Conservation (phyloP, 92 coral and sea anemone species). For the Micromussa lordhowensis region DNA sequence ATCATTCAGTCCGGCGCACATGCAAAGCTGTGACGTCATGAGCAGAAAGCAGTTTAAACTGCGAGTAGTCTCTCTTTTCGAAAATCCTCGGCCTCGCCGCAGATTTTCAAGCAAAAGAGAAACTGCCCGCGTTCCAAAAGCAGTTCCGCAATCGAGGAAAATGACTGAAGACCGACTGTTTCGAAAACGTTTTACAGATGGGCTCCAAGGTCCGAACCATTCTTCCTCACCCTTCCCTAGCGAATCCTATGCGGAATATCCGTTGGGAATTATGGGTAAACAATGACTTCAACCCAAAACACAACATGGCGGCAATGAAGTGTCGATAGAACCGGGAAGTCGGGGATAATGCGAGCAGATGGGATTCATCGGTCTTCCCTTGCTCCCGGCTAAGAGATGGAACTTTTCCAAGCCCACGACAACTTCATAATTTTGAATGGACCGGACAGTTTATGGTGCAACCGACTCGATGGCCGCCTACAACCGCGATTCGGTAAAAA, state of each 20-base stretch:
- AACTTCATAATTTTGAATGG: slow-evolving; percentile 90
- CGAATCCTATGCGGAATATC: not conserved
- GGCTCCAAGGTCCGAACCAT: too few species aligned
- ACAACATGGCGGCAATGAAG: slow-evolving; percentile 40
- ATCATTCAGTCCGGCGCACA: too few species aligned
- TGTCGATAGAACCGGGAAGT: slow-evolving; percentile 13
- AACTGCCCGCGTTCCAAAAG: too few species aligned
- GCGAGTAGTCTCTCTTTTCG: too few species aligned
- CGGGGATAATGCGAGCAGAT: slow-evolving; percentile 12
- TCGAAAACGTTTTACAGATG: too few species aligned
- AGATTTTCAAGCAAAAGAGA: too few species aligned
- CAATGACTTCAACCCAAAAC: slow-evolving; percentile 19
- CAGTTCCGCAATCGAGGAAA: too few species aligned
- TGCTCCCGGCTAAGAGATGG: slow-evolving; percentile 70
- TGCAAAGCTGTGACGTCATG: too few species aligned
- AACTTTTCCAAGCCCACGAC: slow-evolving; percentile 89
- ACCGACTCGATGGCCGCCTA: slow-evolving; percentile 85
- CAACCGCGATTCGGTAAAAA: slow-evolving; percentile 81
- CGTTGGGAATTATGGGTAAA: slow-evolving; percentile 41
- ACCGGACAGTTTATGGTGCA: slow-evolving; percentile 91
- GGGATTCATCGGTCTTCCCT: not conserved
- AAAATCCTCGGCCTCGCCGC: too few species aligned
- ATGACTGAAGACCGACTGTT: too few species aligned
- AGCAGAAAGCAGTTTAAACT: too few species aligned
- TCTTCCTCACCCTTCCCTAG: too few species aligned